Conservation (phyloP, 2,888 invertebrate species). For the Graphium colonna region DNA sequence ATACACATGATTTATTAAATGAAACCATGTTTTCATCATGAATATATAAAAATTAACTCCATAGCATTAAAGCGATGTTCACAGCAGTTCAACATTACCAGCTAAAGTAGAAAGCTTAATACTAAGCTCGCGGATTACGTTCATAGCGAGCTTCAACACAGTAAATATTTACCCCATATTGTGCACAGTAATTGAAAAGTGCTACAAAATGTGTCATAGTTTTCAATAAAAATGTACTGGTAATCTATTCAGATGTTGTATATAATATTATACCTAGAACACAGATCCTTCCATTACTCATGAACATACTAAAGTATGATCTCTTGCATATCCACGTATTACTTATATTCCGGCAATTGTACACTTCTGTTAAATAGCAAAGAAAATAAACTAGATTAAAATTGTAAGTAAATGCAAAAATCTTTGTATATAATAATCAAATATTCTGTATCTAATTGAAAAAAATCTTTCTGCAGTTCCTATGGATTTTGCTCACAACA, state of each 20-base stretch:
- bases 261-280: no score
- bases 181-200: conserved; percentile 6
- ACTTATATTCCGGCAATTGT: neutral
- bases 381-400: no score
- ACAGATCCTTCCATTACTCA: neutral
- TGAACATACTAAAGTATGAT: neutral
- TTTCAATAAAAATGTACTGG: neutral
- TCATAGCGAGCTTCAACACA: conserved; percentile 13
- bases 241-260: neutral
- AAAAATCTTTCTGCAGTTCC: no score
- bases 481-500: no score
- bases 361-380: no score
- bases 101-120: conserved; percentile 17
- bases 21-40: neutral
- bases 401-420: no score
- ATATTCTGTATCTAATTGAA: no score
- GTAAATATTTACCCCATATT: conserved; percentile 14
- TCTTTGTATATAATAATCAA: no score
- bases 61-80: conserved; percentile 13
- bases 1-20: neutral
- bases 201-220: neutral
- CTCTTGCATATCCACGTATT: neutral
- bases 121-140: conserved; percentile 18
- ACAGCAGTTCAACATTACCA: neutral
- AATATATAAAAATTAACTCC: neutral